These are phyloP conservation scores for Podargus strigoides DNA, from an alignment of 2,797 vertebrate genomes.

Conservation along the genomic window DNA sequence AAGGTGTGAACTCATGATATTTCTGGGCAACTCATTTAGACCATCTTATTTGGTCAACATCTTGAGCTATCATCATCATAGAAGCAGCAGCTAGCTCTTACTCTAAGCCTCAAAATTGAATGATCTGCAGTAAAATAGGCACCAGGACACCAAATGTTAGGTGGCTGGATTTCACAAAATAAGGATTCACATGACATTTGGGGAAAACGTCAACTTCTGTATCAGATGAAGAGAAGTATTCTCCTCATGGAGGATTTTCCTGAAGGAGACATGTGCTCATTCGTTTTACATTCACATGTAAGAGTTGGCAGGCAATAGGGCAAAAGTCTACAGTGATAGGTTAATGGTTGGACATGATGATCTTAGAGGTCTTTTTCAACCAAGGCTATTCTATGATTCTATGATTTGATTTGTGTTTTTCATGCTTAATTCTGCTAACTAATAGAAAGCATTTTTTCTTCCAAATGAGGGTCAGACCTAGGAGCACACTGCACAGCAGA, in stretches of 20 bases:
- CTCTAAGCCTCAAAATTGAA: not conserved
- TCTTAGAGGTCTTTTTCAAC: too few relatives aligned
- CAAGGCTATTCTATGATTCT: too few relatives aligned
- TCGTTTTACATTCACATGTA: not conserved
- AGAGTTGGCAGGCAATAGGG: not conserved
- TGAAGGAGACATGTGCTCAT: not conserved
- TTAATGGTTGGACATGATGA: too few relatives aligned
- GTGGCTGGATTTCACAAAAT: not conserved
- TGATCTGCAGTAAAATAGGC: not conserved
- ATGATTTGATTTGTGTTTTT: not conserved
- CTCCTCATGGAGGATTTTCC: not conserved
- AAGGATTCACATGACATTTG: not conserved
- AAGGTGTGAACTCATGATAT: not conserved
- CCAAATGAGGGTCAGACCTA: not conserved
- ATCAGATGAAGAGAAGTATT: not conserved
- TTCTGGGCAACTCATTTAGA: not conserved
- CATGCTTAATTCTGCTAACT: not conserved
- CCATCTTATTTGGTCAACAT: not conserved
- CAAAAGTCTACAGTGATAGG: too few relatives aligned
- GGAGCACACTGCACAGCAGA: not conserved
- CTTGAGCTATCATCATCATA: not conserved
- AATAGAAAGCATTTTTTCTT: not conserved
- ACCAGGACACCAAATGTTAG: not conserved
- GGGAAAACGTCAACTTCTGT: not conserved
- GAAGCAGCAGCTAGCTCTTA: not conserved